Percentiles rank a stretch among this genome's conserved stretches.
phyloP scores from a whole-genome alignment of 2,113 vertebrate species.

The Melanotaenia duboulayi region DNA sequence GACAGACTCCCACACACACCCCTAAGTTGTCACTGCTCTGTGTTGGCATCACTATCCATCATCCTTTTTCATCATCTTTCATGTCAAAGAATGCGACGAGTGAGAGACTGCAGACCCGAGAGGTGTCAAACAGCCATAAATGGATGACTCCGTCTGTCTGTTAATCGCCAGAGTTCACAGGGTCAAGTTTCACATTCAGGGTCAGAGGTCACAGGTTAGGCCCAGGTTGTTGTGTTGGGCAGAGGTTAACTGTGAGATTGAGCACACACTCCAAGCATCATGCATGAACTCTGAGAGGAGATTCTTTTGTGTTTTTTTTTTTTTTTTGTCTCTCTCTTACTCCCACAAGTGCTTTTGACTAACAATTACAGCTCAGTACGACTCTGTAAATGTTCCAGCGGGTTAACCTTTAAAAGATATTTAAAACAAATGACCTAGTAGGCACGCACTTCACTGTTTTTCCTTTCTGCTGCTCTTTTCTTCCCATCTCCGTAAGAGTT shows the following conservation, averaged over 20 bases:
- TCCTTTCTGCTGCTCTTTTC: slow-evolving; percentile 32
- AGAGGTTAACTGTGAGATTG: slow-evolving; percentile 49
- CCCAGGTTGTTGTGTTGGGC: slow-evolving; percentile 26
- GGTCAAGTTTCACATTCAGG: slow-evolving; percentile 67
- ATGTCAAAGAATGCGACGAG: slow-evolving; percentile 49
- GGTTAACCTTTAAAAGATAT: slow-evolving; percentile 80
- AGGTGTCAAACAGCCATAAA: slow-evolving; percentile 66
- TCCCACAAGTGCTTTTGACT: slow-evolving; percentile 47
- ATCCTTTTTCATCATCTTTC: slow-evolving; percentile 38
- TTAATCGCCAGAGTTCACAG: slow-evolving; percentile 52
- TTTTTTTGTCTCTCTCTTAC: background rate
- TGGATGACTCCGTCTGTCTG: slow-evolving; percentile 60
- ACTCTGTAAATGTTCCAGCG: slow-evolving; percentile 75
- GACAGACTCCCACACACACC: slow-evolving; percentile 39
- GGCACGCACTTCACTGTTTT: slow-evolving; percentile 40
- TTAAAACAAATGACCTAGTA: slow-evolving; percentile 71
- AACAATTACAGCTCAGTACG: slow-evolving; percentile 52
- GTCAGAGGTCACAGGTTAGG: slow-evolving; percentile 57
- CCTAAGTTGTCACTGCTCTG: slow-evolving; percentile 48
- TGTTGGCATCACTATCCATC: slow-evolving; percentile 46
- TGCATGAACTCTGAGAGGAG: slow-evolving; percentile 2
- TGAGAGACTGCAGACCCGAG: slow-evolving; percentile 48
- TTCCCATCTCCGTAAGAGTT: slow-evolving; percentile 25
- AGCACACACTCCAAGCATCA: slow-evolving; percentile 39
- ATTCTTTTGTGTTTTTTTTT: slow-evolving; percentile 31